Evolutionary conservation across 1,140 invertebrate species (phyloP), one percentile per base, ranked within the genome.

Genomic region (Eufriesea mexicana): DNA sequence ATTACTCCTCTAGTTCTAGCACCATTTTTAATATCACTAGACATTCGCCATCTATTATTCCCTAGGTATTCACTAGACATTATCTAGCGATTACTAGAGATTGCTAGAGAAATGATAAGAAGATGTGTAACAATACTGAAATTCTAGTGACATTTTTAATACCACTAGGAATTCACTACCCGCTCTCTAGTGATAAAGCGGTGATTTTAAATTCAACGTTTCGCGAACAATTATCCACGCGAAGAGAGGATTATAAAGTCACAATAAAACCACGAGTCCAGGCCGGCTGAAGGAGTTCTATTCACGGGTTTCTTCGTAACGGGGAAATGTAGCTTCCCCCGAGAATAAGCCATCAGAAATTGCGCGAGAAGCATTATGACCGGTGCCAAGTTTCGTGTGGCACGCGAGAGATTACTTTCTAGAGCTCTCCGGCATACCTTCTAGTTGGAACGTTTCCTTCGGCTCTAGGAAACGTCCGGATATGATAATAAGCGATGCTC

Each of bases 401-500:
- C 75, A 83, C 75, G 72, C 54, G 71, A 74, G 64, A 84, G 71
- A 84, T 84, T 84, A 79, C 57, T 79, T 84, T 79, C 76, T 84
- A 62, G 83, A 59, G 74, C 64, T 86, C 35, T 79, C 35, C 47
- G 61, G 68, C 54, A 78, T 72, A 75, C 66, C 68, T 49, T 64
- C 57, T 80, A 83, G 88, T 75, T 79, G 73, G 59, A 87, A 72
- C 76, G 74, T 89, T 83, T 88, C 76, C 84, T 88, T 67, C 76
- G 74, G 77, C 83, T 85, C 85, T 89, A 90, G 89, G 89, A 90
- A 90, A 90, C 80, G 83, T 90, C 85, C 83, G 85, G 85, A 90
- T 90, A 90, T 90, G 89, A 90, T 90, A 90, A 90, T 90, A 90
- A 90, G 89, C 82, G 83, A 90, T 89, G 84, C 86, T 89, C 88